A percentile compares a stretch with the other conserved stretches of the same genome.
phyloP scores from a whole-genome alignment of 2,888 invertebrate species.

The Pedicia rivosa region DNA sequence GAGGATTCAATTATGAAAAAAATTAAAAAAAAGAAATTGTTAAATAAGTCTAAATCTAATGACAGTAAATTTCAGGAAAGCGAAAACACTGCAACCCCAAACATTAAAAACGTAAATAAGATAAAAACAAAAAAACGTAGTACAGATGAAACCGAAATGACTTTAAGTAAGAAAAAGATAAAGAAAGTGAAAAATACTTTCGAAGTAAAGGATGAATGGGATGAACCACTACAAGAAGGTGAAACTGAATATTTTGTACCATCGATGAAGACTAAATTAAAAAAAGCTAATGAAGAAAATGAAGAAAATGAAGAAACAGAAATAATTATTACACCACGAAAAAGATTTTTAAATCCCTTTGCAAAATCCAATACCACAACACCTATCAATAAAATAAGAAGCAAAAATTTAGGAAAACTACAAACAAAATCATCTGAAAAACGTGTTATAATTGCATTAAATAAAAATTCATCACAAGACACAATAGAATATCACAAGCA shows the following conservation, averaged over 20 bases:
- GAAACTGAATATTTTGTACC: constrained; percentile 28
- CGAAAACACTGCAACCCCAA: constrained; percentile 13
- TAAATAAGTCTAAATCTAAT: constrained; percentile 22
- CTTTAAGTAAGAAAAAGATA: not conserved
- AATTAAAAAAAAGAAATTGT: constrained; percentile 17
- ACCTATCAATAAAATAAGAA: constrained; percentile 4
- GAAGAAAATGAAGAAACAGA: constrained; percentile 8
- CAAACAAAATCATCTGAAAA: constrained; percentile 26
- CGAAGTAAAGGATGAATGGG: constrained; percentile 24
- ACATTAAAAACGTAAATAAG: constrained; percentile 11
- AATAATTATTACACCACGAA: constrained; percentile 8
- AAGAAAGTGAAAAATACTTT: constrained; percentile 1
- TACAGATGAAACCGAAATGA: constrained; percentile 5
- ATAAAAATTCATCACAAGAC: constrained; percentile 53
- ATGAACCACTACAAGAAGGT: constrained; percentile 28
- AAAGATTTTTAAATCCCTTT: constrained; percentile 17
- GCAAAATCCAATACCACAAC: constrained; percentile 11
- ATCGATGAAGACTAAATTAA: constrained; percentile 21
- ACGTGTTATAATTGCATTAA: constrained; percentile 55
- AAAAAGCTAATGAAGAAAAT: constrained; percentile 13
- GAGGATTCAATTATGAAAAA: constrained; percentile 3
- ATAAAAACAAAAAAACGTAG: no score
- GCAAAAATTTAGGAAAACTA: constrained; percentile 7
- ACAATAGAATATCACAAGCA: constrained; percentile 56
- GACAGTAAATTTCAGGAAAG: constrained; percentile 12